These are phyloP conservation scores for Chaetogeoica ovagalla DNA, from an alignment of 2,888 invertebrate genomes.

Conservation along the genomic window DNA sequence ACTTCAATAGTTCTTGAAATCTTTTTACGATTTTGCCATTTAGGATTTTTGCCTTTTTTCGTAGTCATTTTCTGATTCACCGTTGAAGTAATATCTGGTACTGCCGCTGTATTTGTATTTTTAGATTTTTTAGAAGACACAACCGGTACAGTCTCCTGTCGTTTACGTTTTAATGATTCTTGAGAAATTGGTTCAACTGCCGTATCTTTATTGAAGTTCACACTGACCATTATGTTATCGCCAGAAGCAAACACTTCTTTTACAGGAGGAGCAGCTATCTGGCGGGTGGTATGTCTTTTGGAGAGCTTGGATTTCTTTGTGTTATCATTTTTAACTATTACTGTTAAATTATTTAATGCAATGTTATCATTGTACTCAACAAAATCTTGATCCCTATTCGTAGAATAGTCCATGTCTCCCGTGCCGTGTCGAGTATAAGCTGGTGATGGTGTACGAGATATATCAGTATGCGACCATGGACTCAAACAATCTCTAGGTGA, in stretches of 20 bases:
- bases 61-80: constrained; percentile 51
- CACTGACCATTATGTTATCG: constrained; percentile 89
- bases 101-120: constrained; percentile 18
- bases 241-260: constrained; percentile 92
- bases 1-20: constrained; percentile 57
- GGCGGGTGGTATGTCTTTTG: constrained; percentile 56
- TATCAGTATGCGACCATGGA: constrained; percentile 48
- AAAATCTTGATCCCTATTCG: constrained; percentile 49
- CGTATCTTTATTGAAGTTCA: constrained; percentile 68
- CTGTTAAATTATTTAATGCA: constrained; percentile 63
- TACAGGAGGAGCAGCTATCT: constrained; percentile 68
- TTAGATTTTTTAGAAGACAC: constrained; percentile 38
- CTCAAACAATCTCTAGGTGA: constrained; percentile 25
- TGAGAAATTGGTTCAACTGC: constrained; percentile 55
- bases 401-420: constrained; percentile 27
- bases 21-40: constrained; percentile 53
- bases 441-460: constrained; percentile 52
- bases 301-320: constrained; percentile 60
- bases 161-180: constrained; percentile 59
- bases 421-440: constrained; percentile 18
- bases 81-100: not conserved
- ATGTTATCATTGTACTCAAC: constrained; percentile 38
- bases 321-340: constrained; percentile 62
- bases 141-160: constrained; percentile 59
- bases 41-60: constrained; percentile 54